Conservation (phyloP, 2,113 vertebrate species). For the Odontesthes bonariensis region DNA sequence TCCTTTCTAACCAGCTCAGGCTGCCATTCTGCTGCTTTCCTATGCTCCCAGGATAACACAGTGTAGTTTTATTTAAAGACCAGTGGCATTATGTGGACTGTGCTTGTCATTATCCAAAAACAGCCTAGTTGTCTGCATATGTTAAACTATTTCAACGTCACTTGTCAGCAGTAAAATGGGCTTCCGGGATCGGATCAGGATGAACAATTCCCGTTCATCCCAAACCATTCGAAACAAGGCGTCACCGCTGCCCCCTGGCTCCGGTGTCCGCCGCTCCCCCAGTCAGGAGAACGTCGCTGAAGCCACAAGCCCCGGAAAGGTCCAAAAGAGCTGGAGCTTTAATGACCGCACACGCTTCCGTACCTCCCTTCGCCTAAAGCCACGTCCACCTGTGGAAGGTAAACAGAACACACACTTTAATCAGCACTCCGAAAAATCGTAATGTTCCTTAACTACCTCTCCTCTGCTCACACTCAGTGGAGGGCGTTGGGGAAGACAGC, state of each 20-base stretch:
- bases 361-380: slow-evolving; percentile 92
- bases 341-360: slow-evolving; percentile 96
- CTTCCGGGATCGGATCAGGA: slow-evolving; percentile 94
- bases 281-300: slow-evolving; percentile 89
- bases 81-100: slow-evolving; percentile 36
- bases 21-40: slow-evolving; percentile 35
- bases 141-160: slow-evolving; percentile 44
- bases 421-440: not conserved
- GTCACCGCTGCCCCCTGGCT: slow-evolving; percentile 83
- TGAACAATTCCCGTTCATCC: slow-evolving; percentile 88
- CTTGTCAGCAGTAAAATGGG: slow-evolving; percentile 90
- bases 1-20: slow-evolving; percentile 57
- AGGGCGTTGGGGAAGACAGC: slow-evolving; percentile 88
- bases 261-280: slow-evolving; percentile 84
- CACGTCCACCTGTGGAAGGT: slow-evolving; percentile 87
- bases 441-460: not conserved
- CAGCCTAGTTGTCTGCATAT: slow-evolving; percentile 4
- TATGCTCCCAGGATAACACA: slow-evolving; percentile 28
- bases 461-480: slow-evolving; percentile 70
- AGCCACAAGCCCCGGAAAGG: slow-evolving; percentile 90
- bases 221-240: slow-evolving; percentile 85
- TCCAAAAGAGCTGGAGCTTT: slow-evolving; percentile 99
- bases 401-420: not conserved
- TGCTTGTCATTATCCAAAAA: slow-evolving; percentile 12
- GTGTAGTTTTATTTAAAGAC: slow-evolving; percentile 45